Base-by-base conservation (phyloP, 1,140 invertebrate species). In the Aporrectodea caliginosa region DNA sequence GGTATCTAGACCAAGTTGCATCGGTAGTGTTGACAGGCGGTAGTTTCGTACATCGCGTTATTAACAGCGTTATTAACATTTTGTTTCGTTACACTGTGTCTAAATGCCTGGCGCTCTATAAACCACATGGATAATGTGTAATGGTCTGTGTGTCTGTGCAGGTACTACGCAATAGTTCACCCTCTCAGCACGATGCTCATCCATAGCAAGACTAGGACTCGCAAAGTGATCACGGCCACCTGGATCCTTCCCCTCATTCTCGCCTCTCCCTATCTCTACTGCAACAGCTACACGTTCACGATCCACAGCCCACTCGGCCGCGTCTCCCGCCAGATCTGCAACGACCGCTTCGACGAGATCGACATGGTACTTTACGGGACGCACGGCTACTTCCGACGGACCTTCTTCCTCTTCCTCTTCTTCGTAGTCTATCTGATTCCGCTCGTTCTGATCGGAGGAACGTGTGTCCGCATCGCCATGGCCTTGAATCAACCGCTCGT, bases 101-200 rank as follows among this genome's bases (percentile, higher is more conserved):
- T 12, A 58, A 58, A 12, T 12, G 43, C 6, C 22, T 58, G 43
- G 22, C 43, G 22, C 6, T 6, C 43, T 12, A 58, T 12, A 58
- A 58, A 58, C 6, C 22, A 58, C 22, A 58, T 58, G 43, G 43
- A 58, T 58, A 22, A 58, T 22, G 43, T 58, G 22, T 58, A 58
- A 12, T 58, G 43, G 22, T 58, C 6, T n/a, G n/a, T n/a, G n/a
- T n/a, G 22, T 22, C 6, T 58, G 22, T 58, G 22, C 82, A 90
- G 90, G 73, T 90, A 90, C 78, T 89, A 89, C 81, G 90, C 89
- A 22, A 88, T 90, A 35, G 87, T 90, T 2, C 86, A 90, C 80
- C 90, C 90, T 0, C 81, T 90, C 27, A 85, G 88, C 6, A 86
- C 87, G 12, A 85, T 89, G 80, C 86, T 87, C 72, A 84, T 89